Conservation (phyloP, 2,797 vertebrate genomes). For the Lepus oiostolus region DNA sequence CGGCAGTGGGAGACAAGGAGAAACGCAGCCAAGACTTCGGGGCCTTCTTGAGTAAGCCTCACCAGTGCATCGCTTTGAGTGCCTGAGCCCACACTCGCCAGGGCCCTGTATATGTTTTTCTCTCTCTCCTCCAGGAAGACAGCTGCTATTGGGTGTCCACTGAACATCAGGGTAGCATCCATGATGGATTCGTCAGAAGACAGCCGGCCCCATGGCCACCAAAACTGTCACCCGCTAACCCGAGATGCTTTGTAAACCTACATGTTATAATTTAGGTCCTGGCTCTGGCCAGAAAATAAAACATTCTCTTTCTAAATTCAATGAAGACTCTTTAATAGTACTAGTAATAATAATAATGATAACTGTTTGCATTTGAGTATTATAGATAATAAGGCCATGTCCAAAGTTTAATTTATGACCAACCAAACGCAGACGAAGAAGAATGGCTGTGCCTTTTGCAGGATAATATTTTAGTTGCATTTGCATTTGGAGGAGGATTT, state of each 20-base stretch:
- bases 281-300: slow-evolving; percentile 39
- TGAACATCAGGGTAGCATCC: not conserved
- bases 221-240: not conserved
- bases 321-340: not conserved
- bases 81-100: not conserved
- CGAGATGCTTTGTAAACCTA: not conserved
- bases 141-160: not conserved
- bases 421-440: slow-evolving; percentile 80
- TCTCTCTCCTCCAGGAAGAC: slow-evolving; percentile 49
- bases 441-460: slow-evolving; percentile 74
- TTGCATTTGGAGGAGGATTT: slow-evolving; percentile 88
- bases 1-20: not conserved
- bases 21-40: not conserved
- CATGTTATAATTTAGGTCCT: not conserved
- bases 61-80: not conserved
- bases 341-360: not conserved
- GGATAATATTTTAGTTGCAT: slow-evolving; percentile 83
- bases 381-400: not conserved
- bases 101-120: not conserved
- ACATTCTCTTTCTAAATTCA: not conserved
- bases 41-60: not conserved
- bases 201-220: not conserved
- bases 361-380: not conserved
- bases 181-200: not conserved
- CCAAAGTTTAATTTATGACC: slow-evolving; percentile 68